Evolutionary conservation across 2,888 invertebrate genomes (phyloP), one percentile per base, ranked within the genome.

Genomic region (Watsonalla cultraria): DNA sequence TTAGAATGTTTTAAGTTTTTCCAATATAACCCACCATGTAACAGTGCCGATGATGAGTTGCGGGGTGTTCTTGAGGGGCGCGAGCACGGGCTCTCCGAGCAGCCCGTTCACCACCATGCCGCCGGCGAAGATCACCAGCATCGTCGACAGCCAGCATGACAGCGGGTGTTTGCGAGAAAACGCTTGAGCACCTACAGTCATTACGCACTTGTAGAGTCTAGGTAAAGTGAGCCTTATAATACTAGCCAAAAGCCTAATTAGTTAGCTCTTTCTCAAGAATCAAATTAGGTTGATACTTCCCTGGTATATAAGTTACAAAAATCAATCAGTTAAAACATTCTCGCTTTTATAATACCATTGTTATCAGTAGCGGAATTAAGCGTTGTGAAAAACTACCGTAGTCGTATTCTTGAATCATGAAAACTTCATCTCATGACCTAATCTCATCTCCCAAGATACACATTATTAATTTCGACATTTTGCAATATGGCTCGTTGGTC

Each of bases 81-180:
- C 97, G 60, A 99, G 92, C 67, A 98, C 95, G 8, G 99, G 98
- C 91, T 99, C 99, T 42, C 99, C 98, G 54, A 99, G 93, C 65
- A 99, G 92, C 53, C 97, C 96, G 86, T 98, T 98, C 75, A 97
- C 97, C 61, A 99, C 93, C 94, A 99, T 97, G 66, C 97, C 97
- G 63, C 99, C 98, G 58, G 99, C 97, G 92, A 99, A 99, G 74
- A 99, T 98, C 58, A 98, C 96, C 78, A 99, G 91, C 98, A 99
- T 99, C 55, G 97, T 98, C 47, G 99, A 98, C 60, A 99, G 90
- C 99, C 99, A 99, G 84, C 98, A 99, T 62, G 99, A 95, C 67
- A 99, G 87, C 0, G 99, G 99, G 86, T 99, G 99, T 86, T 98
- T 98, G 58, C 99, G 93, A 47, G 98, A 98, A 86, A 99, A 99